Evolutionary conservation across 2,113 vertebrate genomes (phyloP).

Genomic region (Micromys minutus): DNA sequence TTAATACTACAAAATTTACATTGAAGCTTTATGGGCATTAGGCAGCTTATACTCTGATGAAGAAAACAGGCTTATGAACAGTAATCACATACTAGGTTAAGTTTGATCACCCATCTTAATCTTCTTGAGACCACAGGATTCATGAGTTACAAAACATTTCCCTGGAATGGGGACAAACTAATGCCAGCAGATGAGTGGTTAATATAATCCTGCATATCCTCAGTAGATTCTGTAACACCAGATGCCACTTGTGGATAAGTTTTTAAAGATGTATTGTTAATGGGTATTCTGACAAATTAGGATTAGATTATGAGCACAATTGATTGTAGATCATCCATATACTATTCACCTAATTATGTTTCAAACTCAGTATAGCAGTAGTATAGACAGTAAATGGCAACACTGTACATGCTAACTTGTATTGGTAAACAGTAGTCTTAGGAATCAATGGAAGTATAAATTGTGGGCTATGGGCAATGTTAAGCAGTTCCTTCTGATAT

Average conservation of each 20-base stretch:
- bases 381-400: background rate
- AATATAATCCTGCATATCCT: background rate
- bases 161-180: background rate
- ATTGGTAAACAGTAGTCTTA: background rate
- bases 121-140: background rate
- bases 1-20: background rate
- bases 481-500: background rate
- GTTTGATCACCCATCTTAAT: fast-evolving
- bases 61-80: background rate
- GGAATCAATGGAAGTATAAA: background rate
- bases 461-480: background rate
- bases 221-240: background rate
- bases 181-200: background rate
- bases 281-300: background rate
- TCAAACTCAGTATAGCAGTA: background rate
- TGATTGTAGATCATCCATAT: background rate
- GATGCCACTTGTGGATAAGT: background rate
- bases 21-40: background rate
- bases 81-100: background rate
- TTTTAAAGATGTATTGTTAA: background rate
- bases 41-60: background rate
- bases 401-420: too few species aligned
- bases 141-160: fast-evolving
- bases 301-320: background rate
- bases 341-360: background rate